A percentile compares a stretch with the other conserved stretches of the same genome.
Conservation (phyloP, 2,113 vertebrate species). For the Gnathonemus longibarbis region DNA sequence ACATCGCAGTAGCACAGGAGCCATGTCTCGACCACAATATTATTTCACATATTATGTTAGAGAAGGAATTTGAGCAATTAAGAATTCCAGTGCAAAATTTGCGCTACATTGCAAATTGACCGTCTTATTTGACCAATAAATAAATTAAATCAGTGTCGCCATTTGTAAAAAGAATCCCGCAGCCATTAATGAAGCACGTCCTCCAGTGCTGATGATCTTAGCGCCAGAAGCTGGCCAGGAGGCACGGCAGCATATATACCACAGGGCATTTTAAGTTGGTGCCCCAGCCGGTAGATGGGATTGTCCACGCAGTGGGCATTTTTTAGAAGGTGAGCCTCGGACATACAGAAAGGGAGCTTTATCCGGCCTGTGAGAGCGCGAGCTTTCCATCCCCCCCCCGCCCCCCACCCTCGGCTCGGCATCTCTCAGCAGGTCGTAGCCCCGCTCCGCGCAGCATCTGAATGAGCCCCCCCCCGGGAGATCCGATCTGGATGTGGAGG, state of each 20-base stretch:
- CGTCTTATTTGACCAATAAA: background rate
- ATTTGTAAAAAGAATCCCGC: background rate
- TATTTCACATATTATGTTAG: background rate
- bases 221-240: background rate
- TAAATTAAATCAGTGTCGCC: background rate
- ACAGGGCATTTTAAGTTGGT: background rate
- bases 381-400: background rate
- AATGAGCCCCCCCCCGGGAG: slow-evolving; percentile 31
- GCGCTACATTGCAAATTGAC: background rate
- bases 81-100: background rate
- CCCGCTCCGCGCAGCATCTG: slow-evolving; percentile 13
- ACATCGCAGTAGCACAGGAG: background rate
- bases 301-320: background rate
- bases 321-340: background rate
- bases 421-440: slow-evolving; percentile 17
- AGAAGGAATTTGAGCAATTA: background rate
- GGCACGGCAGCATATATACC: background rate
- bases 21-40: background rate
- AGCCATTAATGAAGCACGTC: background rate
- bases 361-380: background rate
- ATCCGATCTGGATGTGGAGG: slow-evolving; percentile 35
- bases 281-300: background rate
- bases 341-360: background rate
- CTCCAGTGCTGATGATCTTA: background rate
- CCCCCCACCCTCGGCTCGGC: slow-evolving; percentile 3